These are phyloP conservation scores for Ridgeia piscesae DNA, from an alignment of 1,140 invertebrate genomes.

Conservation along the genomic window DNA sequence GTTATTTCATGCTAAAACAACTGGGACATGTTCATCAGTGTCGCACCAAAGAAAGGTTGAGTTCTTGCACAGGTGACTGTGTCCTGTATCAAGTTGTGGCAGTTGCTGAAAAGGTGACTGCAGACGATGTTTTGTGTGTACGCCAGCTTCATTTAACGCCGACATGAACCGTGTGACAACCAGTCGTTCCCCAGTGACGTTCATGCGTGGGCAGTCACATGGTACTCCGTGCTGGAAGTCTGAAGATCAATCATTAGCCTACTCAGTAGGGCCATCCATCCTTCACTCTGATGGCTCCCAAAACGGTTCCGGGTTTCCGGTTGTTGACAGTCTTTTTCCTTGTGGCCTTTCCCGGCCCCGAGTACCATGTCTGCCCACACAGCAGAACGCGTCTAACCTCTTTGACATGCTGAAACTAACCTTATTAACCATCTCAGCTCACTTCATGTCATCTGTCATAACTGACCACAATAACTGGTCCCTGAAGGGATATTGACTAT, in stretches of 20 bases:
- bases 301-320: background rate
- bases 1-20: too few relatives aligned
- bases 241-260: background rate
- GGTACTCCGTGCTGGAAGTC: background rate
- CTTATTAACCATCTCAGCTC: background rate
- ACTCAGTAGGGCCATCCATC: background rate
- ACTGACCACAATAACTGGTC: background rate
- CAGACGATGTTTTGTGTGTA: background rate
- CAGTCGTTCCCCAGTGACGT: background rate
- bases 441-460: background rate
- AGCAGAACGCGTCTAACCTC: background rate
- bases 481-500: background rate
- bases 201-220: background rate
- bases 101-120: background rate
- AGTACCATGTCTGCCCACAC: background rate
- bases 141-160: background rate
- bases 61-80: background rate
- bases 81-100: background rate
- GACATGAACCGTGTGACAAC: background rate
- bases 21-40: background rate
- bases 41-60: background rate
- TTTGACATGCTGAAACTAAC: background rate
- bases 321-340: background rate
- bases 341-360: background rate
- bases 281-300: background rate